A percentile compares a stretch with the other conserved stretches of the same genome.
These are phyloP conservation scores for Marronus borbonicus DNA, from an alignment of 2,888 invertebrate genomes.

Conservation along the genomic window DNA sequence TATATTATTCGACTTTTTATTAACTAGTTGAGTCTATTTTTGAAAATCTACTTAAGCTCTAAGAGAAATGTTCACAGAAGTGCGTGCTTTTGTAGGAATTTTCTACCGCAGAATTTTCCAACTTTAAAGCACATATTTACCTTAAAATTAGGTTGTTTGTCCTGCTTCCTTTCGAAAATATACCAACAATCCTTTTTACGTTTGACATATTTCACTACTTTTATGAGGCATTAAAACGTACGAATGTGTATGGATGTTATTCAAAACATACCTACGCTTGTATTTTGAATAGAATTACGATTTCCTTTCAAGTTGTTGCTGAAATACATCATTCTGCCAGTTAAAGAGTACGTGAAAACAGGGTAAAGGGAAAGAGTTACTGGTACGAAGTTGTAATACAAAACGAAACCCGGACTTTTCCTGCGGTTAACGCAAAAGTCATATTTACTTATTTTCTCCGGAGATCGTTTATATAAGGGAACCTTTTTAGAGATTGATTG, in stretches of 20 bases:
- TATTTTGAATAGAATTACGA: slow-evolving; percentile 9
- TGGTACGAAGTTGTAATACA: slow-evolving; percentile 53
- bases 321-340: slow-evolving; percentile 16
- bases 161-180: too few relatives aligned
- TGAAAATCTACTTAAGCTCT: too few relatives aligned
- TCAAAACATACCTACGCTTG: not conserved
- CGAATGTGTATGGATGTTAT: not conserved
- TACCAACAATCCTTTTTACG: too few relatives aligned
- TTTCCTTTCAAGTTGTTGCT: slow-evolving; percentile 3
- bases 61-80: too few relatives aligned
- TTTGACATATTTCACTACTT: too few relatives aligned
- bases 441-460: slow-evolving; percentile 49
- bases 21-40: too few relatives aligned
- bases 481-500: slow-evolving; percentile 49
- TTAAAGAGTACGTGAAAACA: slow-evolving; percentile 5
- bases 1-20: too few relatives aligned
- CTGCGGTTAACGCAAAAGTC: slow-evolving; percentile 41
- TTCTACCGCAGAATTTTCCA: too few relatives aligned
- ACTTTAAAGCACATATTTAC: too few relatives aligned
- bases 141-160: too few relatives aligned
- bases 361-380: slow-evolving; percentile 16
- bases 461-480: slow-evolving; percentile 44
- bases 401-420: slow-evolving; percentile 24
- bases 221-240: too few relatives aligned
- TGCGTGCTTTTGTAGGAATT: too few relatives aligned